Evolutionary conservation across 2,888 invertebrate species (phyloP), one percentile per base, ranked within the genome.

Genomic region (Dioctria linearis): DNA sequence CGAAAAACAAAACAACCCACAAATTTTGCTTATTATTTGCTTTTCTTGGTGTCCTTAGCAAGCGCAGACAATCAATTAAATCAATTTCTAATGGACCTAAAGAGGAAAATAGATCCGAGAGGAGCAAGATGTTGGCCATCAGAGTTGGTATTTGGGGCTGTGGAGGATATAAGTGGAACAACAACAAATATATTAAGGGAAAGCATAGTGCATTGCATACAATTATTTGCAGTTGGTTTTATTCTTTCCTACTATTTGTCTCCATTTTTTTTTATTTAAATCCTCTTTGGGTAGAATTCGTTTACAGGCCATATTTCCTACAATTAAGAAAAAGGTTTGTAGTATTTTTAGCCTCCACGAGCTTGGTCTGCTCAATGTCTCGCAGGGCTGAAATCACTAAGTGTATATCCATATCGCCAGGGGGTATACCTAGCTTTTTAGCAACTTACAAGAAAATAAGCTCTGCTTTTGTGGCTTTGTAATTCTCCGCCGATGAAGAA

Each of bases 41-140:
- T 76, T 76, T 76, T 76, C 63, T 76, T 63, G 51, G 76, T 76
- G 49, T 76, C 49, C 76, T 76, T 63, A 76, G 63, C 76, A 76
- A 76, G 63, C 63, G 63, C 76, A 76, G 76, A 76, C 76, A 76
- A 76, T 76, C 63, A 63, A 76, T 76, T 76, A 76, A 76, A 76
- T 76, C 76, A 76, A 76, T 76, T 76, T 63, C 76, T 76, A 49
- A 49, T 63, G 76, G 63, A 63, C 76, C 76, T 76, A 39, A n/a
- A 46, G 76, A 63, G 49, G 37, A 5, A 61, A 5, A 25, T 4
- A 42, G 37, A 42, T 46, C 39, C 5, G 37, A 57, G 75, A 6
- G 59, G 61, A 57, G 43, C 3, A 42, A 75, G 42, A 11, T 43
- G 61, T 63, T n/a, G 46, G 61, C 39, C 9, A 39, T 9, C 46